Evolutionary conservation across 1,140 invertebrate genomes (phyloP), one percentile per base, ranked within the genome.

Genomic region (Phymastichus coffea): DNA sequence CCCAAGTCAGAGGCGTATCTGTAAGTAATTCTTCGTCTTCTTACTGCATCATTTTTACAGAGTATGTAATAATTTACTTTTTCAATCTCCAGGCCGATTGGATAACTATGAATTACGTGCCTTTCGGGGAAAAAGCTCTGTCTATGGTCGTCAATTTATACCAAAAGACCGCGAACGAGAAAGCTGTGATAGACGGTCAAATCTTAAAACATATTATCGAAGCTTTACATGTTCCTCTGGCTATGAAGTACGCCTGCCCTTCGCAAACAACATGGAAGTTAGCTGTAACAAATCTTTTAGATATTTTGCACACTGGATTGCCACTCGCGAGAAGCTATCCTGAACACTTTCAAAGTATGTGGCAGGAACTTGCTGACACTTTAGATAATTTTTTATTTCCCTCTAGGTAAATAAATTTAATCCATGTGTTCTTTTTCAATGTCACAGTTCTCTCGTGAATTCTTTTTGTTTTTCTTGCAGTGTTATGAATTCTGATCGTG

Each of bases 331-430:
- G 92, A 64, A 87, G 88, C 65, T 82, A 91, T 72, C 85, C 85
- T 0, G 83, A 88, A 49, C 81, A 86, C 37, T 91, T 91, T 74
- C 75, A 82, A 46, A 78, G 62, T 40, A 88, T 92, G 80, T 98
- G 96, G 96, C 83, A 86, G 28, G 88, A 91, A 66, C 80, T 99
- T 40, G 93, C 91, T 0, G 83, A 85, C 52, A 90, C 93, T 0
- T 78, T 98, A 12, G 93, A 98, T 70, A 89, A 94, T 41, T 98
- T 97, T 73, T 82, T 97, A 46, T 97, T 97, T 74, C 91, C 92
- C 22, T 87, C 84, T 68, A 87, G 82, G 86, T 88, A 77, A 71
- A 69, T 66, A 30, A 12, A 47, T 61, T 61, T 51, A 65, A 22
- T 25, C 38, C 14, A 41, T 9, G 49, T 44, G 23, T 22, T n/a